Percentiles rank a stretch among this genome's conserved stretches.
Evolutionary conservation across 2,113 vertebrate species (phyloP).

Genomic region (Ailuropoda melanoleuca): DNA sequence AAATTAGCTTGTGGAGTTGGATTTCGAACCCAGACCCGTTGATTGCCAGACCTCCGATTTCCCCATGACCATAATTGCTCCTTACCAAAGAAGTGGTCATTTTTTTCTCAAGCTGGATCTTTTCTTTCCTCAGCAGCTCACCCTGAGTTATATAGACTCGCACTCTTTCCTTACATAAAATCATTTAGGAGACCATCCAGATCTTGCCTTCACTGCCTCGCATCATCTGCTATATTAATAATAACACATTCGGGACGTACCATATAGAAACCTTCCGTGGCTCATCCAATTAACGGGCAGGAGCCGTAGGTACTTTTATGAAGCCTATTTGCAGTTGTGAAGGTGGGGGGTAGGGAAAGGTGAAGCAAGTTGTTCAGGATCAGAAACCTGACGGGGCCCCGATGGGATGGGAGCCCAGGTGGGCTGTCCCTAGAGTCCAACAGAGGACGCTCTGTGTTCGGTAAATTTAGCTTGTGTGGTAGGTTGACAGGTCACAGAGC

Average conservation of each 20-base stretch:
- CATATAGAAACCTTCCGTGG: neutral
- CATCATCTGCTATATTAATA: neutral
- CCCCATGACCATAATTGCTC: neutral
- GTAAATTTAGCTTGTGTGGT: neutral
- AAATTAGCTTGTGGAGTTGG: neutral
- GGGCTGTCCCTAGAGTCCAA: neutral
- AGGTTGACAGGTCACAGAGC: neutral
- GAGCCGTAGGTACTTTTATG: too few relatives aligned
- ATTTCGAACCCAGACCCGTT: neutral
- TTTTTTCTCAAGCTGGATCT: neutral
- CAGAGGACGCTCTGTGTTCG: rapidly evolving
- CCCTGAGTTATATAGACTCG: neutral
- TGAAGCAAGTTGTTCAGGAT: neutral
- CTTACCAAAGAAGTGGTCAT: neutral
- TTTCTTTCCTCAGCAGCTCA: neutral
- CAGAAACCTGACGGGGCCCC: neutral
- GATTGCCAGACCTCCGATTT: neutral
- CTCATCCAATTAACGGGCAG: neutral
- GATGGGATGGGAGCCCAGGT: neutral
- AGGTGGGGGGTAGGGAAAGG: neutral
- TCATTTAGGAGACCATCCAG: neutral
- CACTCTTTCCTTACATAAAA: neutral
- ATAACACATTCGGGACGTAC: neutral
- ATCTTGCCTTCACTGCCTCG: neutral
- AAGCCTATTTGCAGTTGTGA: neutral